These are phyloP conservation scores for Zaprionus africanus DNA, from an alignment of 1,140 invertebrate genomes.

Conservation along the genomic window DNA sequence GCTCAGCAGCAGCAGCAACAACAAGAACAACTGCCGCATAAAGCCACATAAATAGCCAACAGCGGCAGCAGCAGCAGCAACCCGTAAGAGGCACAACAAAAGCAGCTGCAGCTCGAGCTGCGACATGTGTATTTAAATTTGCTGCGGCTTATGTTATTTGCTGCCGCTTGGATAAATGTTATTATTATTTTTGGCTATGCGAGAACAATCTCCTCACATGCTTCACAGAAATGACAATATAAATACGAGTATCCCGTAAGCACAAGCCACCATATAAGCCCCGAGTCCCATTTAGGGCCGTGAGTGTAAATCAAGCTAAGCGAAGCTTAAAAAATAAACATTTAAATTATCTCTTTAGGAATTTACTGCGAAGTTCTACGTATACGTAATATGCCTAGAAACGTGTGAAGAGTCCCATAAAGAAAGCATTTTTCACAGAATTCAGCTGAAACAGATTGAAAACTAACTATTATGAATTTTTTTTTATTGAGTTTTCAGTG, in stretches of 20 bases:
- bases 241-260: conserved; percentile 2
- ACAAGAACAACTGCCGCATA: conserved; percentile 70
- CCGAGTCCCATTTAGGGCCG: conserved; percentile 25
- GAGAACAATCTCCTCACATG: conserved; percentile 25
- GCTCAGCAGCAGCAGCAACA: conserved; percentile 51
- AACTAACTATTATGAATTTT: no score
- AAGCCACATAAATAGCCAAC: conserved; percentile 77
- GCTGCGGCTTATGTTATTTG: conserved; percentile 77
- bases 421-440: no score
- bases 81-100: conserved; percentile 35
- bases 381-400: no score
- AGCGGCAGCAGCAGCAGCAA: conserved; percentile 40
- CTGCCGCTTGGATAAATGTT: conserved; percentile 57
- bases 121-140: conserved; percentile 81
- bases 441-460: no score
- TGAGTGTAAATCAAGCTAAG: conserved; percentile 15
- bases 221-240: conserved; percentile 26
- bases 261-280: conserved; percentile 23
- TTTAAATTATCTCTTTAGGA: not conserved
- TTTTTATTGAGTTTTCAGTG: no score
- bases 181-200: conserved; percentile 59
- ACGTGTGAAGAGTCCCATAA: no score
- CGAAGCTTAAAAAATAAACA: not conserved
- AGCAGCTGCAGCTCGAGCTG: conserved; percentile 66
- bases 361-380: not conserved